Evolutionary conservation across 2,797 vertebrate species (phyloP).

Genomic region (Yasuhikotakia modesta): DNA sequence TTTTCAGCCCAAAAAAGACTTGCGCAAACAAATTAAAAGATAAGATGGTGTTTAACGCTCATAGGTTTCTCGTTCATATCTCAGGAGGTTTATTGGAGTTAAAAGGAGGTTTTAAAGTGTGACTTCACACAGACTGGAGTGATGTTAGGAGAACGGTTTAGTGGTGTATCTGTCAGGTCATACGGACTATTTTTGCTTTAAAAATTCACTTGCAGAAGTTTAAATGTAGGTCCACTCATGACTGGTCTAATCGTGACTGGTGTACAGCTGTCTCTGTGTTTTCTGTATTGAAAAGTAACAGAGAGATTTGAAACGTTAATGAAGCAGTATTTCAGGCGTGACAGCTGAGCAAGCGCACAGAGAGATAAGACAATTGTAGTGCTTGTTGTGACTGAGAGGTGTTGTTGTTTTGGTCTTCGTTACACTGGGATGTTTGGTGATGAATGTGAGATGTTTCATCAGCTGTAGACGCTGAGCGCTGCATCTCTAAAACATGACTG

Average conservation of each 20-base stretch:
- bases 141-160: neutral
- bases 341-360: constrained; percentile 9
- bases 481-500: neutral
- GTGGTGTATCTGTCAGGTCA: neutral
- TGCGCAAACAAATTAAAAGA: constrained; percentile 4
- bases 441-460: constrained; percentile 41
- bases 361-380: constrained; percentile 20
- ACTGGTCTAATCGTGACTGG: constrained; percentile 45
- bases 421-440: constrained; percentile 32
- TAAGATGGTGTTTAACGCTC: neutral
- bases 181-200: neutral
- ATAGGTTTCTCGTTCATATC: neutral
- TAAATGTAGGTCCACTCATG: neutral
- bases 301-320: neutral
- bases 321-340: constrained; percentile 5
- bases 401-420: constrained; percentile 27
- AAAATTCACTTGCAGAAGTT: neutral
- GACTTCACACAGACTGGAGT: no score
- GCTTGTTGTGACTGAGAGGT: constrained; percentile 34
- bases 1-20: neutral
- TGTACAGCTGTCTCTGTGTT: constrained; percentile 1
- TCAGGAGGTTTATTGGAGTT: neutral
- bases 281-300: neutral
- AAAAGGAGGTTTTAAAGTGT: no score
- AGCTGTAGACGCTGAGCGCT: neutral